Percentiles rank a stretch among this genome's conserved stretches.
Conservation (phyloP, 1,140 invertebrate genomes). For the Scylla paramamosain region DNA sequence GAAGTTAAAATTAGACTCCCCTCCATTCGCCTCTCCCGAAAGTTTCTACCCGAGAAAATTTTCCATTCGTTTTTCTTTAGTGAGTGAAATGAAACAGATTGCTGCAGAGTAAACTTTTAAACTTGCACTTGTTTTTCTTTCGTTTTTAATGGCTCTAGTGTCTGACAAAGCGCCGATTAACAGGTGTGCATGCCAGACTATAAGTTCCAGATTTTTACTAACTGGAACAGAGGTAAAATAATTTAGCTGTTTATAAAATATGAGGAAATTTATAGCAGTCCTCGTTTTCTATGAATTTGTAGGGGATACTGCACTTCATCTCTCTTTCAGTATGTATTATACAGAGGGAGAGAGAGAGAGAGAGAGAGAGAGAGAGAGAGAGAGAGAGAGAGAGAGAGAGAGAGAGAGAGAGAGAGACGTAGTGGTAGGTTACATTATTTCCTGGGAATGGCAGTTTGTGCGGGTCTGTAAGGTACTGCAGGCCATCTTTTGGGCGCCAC, state of each 20-base stretch:
- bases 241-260: not conserved
- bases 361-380: constrained; percentile 5
- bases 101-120: not conserved
- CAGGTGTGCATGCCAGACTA: not conserved
- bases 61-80: not conserved
- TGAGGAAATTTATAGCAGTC: not conserved
- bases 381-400: constrained; percentile 19
- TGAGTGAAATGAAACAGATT: not conserved
- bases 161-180: not conserved
- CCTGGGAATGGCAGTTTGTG: too few species aligned
- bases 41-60: not conserved
- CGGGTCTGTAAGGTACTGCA: too few species aligned
- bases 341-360: not conserved
- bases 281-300: not conserved
- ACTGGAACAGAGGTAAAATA: not conserved
- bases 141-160: not conserved
- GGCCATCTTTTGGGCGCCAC: too few species aligned
- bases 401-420: not conserved
- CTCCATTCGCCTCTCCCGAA: not conserved
- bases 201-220: not conserved
- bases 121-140: not conserved
- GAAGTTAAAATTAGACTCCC: not conserved
- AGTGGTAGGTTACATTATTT: too few species aligned
- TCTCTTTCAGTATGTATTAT: not conserved
- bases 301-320: not conserved